Base-by-base conservation (phyloP, 2,888 invertebrate species). In the Tortricodes alternella region DNA sequence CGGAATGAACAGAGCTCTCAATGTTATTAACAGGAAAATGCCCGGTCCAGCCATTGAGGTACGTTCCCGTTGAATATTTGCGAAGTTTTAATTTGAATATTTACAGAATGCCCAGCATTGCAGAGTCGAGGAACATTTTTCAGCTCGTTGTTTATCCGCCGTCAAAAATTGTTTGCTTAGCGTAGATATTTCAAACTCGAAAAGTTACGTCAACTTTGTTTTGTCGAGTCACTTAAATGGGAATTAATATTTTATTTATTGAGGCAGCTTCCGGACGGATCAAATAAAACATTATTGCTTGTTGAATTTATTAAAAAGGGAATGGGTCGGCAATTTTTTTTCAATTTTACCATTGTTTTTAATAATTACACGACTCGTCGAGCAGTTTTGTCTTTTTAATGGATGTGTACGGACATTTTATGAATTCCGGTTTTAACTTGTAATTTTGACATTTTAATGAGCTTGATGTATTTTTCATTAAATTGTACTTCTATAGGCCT, bases 11-110 rank as follows among this genome's bases (percentile, higher is more conserved):
- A 91, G 97, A 61, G 92, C 95, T 0, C 84, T 98, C 24, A 92
- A 95, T 9, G 95, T 96, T 0, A 92, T 97, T 3, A 98, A 98
- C 85, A 93, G 97, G 63, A 94, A 94, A 86, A 93, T 98, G 92
- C 97, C 98, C 0, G 97, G 97, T 35, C 97, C 97, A 0, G 81
- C 94, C 0, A 93, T 98, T 49, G 95, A 97, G 92, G 96, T 96
- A 75, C 74, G 75, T 48, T 24, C 11, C 24, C 7, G 15, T 34
- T 48, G 15, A 43, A 48, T 43, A 48, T 41, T 43, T 49, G 41
- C 15, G 15, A 35, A 55, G 32, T 53, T 55, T 49, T 49, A 55
- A 55, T 55, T 49, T 49, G 16, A 55, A 55, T n/a, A 35, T 55
- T 48, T 2, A n/a, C 29, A 16, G 16, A 53, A 48, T 13, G 46